A percentile compares a stretch with the other conserved stretches of the same genome.
These are phyloP conservation scores for Mormyrus hasselquistii DNA, from an alignment of 2,797 vertebrate genomes.

Conservation along the genomic window DNA sequence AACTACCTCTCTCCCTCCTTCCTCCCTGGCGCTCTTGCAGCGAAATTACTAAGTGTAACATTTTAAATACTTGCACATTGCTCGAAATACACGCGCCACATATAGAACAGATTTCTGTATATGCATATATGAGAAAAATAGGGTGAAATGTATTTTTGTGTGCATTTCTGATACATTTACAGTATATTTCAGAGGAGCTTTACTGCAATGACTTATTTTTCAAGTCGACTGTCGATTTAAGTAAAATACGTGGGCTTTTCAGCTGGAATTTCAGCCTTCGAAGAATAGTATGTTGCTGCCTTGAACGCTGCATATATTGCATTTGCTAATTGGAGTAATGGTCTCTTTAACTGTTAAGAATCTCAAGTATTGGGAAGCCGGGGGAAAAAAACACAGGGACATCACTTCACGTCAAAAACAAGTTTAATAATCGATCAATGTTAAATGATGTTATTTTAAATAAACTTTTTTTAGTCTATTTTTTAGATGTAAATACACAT, in stretches of 20 bases:
- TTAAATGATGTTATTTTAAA: not conserved
- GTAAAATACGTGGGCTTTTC: not conserved
- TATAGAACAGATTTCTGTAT: not conserved
- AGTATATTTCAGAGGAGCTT: not conserved
- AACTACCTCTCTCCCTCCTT: not conserved
- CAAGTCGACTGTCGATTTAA: not conserved
- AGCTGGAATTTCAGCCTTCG: not conserved
- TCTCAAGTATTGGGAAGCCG: not conserved
- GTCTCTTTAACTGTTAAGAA: not conserved
- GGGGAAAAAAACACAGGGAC: not conserved
- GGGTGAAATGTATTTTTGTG: not conserved
- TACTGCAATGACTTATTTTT: not conserved
- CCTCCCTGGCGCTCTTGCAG: not conserved
- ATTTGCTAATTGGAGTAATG: not conserved
- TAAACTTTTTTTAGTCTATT: not conserved
- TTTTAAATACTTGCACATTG: not conserved
- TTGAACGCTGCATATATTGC: not conserved
- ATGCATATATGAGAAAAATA: not conserved
- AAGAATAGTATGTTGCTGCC: not conserved
- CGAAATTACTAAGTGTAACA: not conserved
- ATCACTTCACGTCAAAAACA: not conserved
- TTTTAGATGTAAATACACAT: conserved; percentile 4
- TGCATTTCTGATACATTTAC: not conserved
- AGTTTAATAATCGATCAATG: not conserved
- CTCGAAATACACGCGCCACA: not conserved